Base-by-base conservation (phyloP, 2,888 invertebrate genomes). In the Stictocephala bisonia region DNA sequence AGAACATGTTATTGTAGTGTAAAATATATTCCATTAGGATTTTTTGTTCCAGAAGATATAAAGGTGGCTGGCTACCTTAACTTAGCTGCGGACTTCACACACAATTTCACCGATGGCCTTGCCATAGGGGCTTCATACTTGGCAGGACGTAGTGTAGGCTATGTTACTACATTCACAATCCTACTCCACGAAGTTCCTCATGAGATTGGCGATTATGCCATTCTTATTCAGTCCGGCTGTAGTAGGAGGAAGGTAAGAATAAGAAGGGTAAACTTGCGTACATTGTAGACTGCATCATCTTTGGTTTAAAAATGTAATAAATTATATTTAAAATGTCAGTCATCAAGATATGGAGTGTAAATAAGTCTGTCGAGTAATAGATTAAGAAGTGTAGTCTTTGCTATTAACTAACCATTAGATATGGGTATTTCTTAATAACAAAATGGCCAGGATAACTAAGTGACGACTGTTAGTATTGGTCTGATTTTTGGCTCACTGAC, bases 141-240 rank as follows among this genome's bases (percentile, higher is more conserved):
- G 81, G 97, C 96, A 74, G 97, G 98, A 11, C 90, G 92, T 80
- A 93, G 88, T 79, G 88, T 95, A 81, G 96, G 96, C 27, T 88
- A 93, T 70, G 88, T 98, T 13, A 99, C 99, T 15, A 99, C 99
- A 26, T 86, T 97, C 40, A 98, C 98, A 1, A 98, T 99, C 81
- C 87, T 99, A 68, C 85, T 99, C 53, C 99, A 99, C 84, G 99
- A 99, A 88, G 94, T 99, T 76, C 99, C 99, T 35, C 99, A 99
- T 86, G 99, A 99, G 86, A 98, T 99, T 82, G 99, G 99, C 41
- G 99, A 99, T 84, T 99, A 97, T 87, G 99, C 99, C 13, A 99
- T 99, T 83, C 89, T 99, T 71, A 91, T 99, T 72, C 97, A 99
- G 84, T 97, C 98, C 56, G 99, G 99, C 24, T 98, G 97, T 82